These are phyloP conservation scores for Mamestra configurata DNA, from an alignment of 1,140 invertebrate species.

Conservation along the genomic window DNA sequence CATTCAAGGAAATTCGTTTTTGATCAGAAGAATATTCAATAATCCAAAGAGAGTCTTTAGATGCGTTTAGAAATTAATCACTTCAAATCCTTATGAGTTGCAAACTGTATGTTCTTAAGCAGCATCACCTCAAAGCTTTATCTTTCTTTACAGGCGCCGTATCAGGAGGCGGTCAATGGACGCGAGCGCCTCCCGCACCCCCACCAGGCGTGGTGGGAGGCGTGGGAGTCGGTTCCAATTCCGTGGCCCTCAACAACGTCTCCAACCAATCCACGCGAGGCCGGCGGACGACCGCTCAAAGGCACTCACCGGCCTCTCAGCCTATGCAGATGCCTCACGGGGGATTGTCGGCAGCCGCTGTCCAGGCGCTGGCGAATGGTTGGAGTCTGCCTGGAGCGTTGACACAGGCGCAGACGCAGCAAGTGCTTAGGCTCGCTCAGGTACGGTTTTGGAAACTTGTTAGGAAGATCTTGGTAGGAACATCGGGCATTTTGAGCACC, in stretches of 20 bases:
- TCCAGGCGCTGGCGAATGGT: slow-evolving; percentile 82
- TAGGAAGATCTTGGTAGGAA: too few relatives aligned
- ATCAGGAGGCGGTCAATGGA: slow-evolving; percentile 83
- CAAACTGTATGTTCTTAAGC: too few relatives aligned
- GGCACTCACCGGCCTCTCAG: slow-evolving; percentile 72
- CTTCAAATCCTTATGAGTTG: too few relatives aligned
- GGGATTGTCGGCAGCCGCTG: slow-evolving; percentile 77
- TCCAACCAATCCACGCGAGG: slow-evolving; percentile 64
- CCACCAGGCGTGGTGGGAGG: slow-evolving; percentile 72
- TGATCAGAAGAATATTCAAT: too few relatives aligned
- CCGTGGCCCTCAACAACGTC: slow-evolving; percentile 61
- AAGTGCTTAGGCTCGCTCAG: slow-evolving; percentile 84
- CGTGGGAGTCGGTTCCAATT: slow-evolving; percentile 60
- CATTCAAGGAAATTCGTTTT: too few relatives aligned
- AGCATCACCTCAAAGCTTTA: background rate
- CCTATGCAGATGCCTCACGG: slow-evolving; percentile 80
- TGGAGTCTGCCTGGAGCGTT: slow-evolving; percentile 79
- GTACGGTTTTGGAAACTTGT: slow-evolving; percentile 52
- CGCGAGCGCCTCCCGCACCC: slow-evolving; percentile 83
- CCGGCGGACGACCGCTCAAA: slow-evolving; percentile 64
- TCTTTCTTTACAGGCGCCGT: slow-evolving; percentile 69
- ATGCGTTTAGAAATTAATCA: too few relatives aligned
- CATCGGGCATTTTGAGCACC: too few relatives aligned
- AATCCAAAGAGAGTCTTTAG: too few relatives aligned
- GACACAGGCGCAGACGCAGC: slow-evolving; percentile 83